Evolutionary conservation across 1,140 invertebrate genomes (phyloP).

Genomic region (Steinernema feltiae): DNA sequence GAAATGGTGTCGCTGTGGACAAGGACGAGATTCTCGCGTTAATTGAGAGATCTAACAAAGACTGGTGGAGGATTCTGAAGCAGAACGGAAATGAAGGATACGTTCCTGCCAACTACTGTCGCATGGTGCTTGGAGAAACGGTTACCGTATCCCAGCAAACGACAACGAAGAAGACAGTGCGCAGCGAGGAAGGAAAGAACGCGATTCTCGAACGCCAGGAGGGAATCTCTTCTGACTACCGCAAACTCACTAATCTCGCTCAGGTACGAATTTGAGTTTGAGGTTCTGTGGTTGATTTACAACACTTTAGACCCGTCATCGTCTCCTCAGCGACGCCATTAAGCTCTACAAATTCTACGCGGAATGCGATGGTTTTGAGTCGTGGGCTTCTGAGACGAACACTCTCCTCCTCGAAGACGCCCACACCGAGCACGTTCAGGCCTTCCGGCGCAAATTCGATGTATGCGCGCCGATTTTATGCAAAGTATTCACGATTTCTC

Average conservation of each 20-base stretch:
- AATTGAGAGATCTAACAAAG: constrained; percentile 85
- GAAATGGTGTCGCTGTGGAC: constrained; percentile 82
- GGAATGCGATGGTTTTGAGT: constrained; percentile 96
- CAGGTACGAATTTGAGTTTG: constrained; percentile 38
- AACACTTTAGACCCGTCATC: constrained; percentile 63
- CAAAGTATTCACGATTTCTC: background rate
- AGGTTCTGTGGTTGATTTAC: background rate
- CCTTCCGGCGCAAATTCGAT: constrained; percentile 87
- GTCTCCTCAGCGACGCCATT: constrained; percentile 82
- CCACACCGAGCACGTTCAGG: constrained; percentile 79
- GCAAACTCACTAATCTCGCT: constrained; percentile 74
- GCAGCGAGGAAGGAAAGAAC: constrained; percentile 64
- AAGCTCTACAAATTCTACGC: constrained; percentile 85
- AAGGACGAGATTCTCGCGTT: constrained; percentile 89
- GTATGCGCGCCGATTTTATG: constrained; percentile 58
- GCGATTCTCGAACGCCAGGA: constrained; percentile 76
- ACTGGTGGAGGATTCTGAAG: constrained; percentile 96
- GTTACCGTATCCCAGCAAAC: constrained; percentile 65
- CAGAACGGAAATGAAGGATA: constrained; percentile 82
- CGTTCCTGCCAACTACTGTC: constrained; percentile 92
- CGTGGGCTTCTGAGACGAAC: constrained; percentile 93
- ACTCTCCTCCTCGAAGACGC: constrained; percentile 78
- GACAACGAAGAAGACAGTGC: constrained; percentile 44
- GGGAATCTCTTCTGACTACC: constrained; percentile 73
- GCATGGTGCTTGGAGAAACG: constrained; percentile 77